Evolutionary conservation across 2,888 invertebrate species (phyloP), one percentile per base, ranked within the genome.

Genomic region (Dolichomitus sp.): DNA sequence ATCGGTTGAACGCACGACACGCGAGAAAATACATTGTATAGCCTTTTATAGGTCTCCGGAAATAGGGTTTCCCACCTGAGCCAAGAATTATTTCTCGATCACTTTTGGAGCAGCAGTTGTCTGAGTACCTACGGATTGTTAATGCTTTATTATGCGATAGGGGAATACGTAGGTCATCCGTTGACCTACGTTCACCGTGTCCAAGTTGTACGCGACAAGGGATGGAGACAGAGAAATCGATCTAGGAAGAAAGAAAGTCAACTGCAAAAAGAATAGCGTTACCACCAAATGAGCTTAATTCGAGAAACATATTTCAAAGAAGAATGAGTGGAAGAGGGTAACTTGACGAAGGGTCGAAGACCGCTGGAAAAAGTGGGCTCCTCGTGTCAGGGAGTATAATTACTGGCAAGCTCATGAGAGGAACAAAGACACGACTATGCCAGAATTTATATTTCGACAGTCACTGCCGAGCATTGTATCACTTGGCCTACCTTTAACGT

Each of bases 241-340:
- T 17, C 17, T 48, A 0, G n/a, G 5, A 5, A 19, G 45, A 30
- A 30, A 48, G 19, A 66, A n/a, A 48, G 30, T 50, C 11, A 33
- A 30, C 9, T 42, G 66, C 48, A 48, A 23, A 45, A 30, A 33
- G 33, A 37, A 23, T 19, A 69, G 23, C 54, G 69, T 23, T 23
- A 23, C 23, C 2, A 23, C 19, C 37, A 37, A 54, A 69, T 54
- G 23, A 69, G 14, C 54, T 30, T 37, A n/a, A 59, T 59, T 69
- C 19, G 9, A 27, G 54, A 54, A 40, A 69, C 19, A 37, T 23
- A 54, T 23, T 40, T 4, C 33, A n/a, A 14, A 1, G 33, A 33
- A n/a, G 37, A 12, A 2, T 4, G 9, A 23, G 27, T 9, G 7
- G 54, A 11, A 27, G 59, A 59, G 33, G 33, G 33, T 59, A 23